Percentiles rank a stretch among this genome's conserved stretches.
phyloP scores from a whole-genome alignment of 2,113 vertebrate genomes.

The Thinocorus orbignyianus region DNA sequence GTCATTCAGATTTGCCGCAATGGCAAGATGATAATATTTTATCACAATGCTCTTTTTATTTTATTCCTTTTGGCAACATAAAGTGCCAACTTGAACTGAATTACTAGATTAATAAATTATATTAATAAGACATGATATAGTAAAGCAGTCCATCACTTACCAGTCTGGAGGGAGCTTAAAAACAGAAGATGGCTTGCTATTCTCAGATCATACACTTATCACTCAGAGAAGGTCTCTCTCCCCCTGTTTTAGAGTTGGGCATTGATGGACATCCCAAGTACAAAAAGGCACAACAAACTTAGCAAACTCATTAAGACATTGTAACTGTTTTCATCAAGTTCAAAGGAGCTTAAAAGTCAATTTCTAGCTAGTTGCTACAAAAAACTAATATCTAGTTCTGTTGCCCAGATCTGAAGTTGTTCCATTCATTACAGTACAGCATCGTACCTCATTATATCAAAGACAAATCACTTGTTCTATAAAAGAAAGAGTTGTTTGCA shows the following conservation, averaged over 20 bases:
- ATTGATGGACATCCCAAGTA: neutral
- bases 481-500: neutral
- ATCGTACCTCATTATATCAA: neutral
- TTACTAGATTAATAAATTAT: constrained; percentile 11
- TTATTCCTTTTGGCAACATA: neutral
- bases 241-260: neutral
- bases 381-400: neutral
- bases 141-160: neutral
- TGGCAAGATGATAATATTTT: neutral
- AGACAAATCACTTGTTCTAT: neutral
- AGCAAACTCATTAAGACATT: neutral
- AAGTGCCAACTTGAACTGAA: neutral
- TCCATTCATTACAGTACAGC: neutral
- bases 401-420: neutral
- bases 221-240: neutral
- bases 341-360: neutral
- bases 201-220: neutral
- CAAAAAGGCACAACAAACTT: neutral
- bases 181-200: neutral
- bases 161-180: neutral
- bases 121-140: neutral
- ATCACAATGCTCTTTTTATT: neutral
- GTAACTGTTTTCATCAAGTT: neutral
- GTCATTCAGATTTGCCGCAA: neutral
- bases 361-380: neutral